A percentile compares a stretch with the other conserved stretches of the same genome.
Conservation (phyloP, 2,888 invertebrate species). For the Osmoderma eremita region DNA sequence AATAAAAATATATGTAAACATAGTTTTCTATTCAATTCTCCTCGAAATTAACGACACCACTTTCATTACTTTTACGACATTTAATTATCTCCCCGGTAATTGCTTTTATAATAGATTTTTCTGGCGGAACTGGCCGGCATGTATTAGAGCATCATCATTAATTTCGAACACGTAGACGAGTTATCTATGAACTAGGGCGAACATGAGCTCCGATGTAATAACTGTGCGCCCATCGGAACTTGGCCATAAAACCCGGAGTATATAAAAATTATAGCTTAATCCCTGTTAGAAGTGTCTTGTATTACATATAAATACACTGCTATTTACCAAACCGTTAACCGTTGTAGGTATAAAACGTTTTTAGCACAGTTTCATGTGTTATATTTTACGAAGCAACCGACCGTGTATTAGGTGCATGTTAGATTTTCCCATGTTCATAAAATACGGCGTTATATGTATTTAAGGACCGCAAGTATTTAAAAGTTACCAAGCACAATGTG, state of each 20-base stretch:
- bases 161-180: constrained; percentile 32
- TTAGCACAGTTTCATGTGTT: constrained; percentile 24
- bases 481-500: too few relatives aligned
- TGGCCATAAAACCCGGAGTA: constrained; percentile 27
- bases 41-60: constrained; percentile 26
- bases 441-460: constrained; percentile 4
- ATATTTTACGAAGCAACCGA: constrained; percentile 21
- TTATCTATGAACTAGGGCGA: constrained; percentile 25
- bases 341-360: constrained; percentile 29
- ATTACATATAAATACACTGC: constrained; percentile 18
- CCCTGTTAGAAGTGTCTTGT: constrained; percentile 12
- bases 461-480: too few relatives aligned
- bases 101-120: constrained; percentile 37
- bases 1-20: constrained; percentile 35
- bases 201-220: constrained; percentile 29
- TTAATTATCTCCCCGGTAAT: constrained; percentile 35
- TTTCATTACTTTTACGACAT: constrained; percentile 35
- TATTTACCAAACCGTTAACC: constrained; percentile 29
- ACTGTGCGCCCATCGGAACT: constrained; percentile 28
- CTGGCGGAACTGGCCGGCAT: constrained; percentile 22
- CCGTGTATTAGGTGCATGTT: constrained; percentile 16
- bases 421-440: constrained; percentile 19
- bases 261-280: constrained; percentile 37
- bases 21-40: constrained; percentile 27
- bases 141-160: constrained; percentile 35